These are phyloP conservation scores for Oikopleura dioica DNA, from an alignment of 23 tunicate genomes.

Conservation along the genomic window DNA sequence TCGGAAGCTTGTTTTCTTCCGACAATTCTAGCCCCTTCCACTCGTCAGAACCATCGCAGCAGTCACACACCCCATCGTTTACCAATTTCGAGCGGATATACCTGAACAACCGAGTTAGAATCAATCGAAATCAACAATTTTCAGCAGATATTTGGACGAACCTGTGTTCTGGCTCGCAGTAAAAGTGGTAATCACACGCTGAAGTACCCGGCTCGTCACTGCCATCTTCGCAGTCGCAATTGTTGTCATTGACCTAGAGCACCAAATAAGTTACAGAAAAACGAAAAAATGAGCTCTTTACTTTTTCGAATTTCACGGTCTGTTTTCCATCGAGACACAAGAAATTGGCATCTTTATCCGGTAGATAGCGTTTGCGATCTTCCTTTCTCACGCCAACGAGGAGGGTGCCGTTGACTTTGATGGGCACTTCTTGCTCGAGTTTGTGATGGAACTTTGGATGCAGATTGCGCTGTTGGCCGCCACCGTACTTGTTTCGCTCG, in stretches of 20 bases:
- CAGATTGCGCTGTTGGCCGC: slow-evolving; percentile 13
- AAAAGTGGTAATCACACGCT: slow-evolving; percentile 22
- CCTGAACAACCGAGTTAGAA: too few species aligned
- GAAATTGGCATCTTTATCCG: slow-evolving; percentile 4
- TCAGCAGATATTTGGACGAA: too few species aligned
- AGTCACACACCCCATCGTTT: slow-evolving; percentile 5
- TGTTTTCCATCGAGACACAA: background rate
- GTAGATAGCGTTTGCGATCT: slow-evolving; percentile 24
- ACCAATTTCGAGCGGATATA: background rate
- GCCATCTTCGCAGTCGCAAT: background rate
- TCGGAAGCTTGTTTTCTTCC: slow-evolving; percentile 4
- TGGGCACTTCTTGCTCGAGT: slow-evolving; percentile 66
- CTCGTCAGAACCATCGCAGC: slow-evolving; percentile 8
- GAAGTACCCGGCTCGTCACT: slow-evolving; percentile 14
- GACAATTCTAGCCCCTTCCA: background rate
- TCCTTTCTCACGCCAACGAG: slow-evolving; percentile 65
- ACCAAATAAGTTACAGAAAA: background rate
- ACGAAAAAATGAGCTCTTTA: background rate
- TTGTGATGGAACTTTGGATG: slow-evolving; percentile 79
- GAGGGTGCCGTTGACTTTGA: slow-evolving; percentile 91
- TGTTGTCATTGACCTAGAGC: slow-evolving; percentile 5
- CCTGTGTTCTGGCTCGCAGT: slow-evolving; percentile 86
- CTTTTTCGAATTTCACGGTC: background rate
- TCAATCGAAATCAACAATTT: too few species aligned
- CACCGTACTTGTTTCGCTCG: slow-evolving; percentile 11